phyloP scores from a whole-genome alignment of 1,140 invertebrate species.

The Doryteuthis pealeii region DNA sequence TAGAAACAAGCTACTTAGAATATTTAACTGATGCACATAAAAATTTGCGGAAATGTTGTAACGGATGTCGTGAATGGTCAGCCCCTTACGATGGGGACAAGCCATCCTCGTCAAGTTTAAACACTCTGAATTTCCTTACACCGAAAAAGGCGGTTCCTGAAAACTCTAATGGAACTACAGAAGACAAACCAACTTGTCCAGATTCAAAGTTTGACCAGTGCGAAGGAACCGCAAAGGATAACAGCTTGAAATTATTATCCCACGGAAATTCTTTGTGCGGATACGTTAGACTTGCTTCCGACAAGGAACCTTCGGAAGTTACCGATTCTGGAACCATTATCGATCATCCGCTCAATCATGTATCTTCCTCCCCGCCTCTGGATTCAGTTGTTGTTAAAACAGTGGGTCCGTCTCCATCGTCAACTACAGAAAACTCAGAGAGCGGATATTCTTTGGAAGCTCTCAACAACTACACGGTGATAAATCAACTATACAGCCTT shows the following conservation, averaged over 20 bases:
- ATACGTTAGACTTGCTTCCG: not conserved
- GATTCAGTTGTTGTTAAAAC: not conserved
- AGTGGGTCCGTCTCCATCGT: not conserved
- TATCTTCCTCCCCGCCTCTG: not conserved
- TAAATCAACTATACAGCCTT: not conserved
- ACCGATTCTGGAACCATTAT: not conserved
- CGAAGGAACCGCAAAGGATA: not conserved
- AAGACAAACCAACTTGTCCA: not conserved
- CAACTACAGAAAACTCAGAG: not conserved
- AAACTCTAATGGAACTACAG: not conserved
- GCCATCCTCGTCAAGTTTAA: slow-evolving; percentile 56
- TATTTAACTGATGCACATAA: slow-evolving; percentile 76
- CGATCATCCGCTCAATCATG: not conserved
- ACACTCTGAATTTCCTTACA: not conserved
- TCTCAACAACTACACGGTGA: not conserved
- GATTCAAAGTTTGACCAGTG: not conserved
- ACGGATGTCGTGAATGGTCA: slow-evolving; percentile 77
- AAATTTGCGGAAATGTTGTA: slow-evolving; percentile 72
- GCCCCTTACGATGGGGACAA: slow-evolving; percentile 73
- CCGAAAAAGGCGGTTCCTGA: not conserved
- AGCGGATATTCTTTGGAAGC: not conserved
- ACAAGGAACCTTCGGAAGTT: not conserved
- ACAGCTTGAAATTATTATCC: slow-evolving; percentile 14
- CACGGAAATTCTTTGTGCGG: slow-evolving; percentile 8
- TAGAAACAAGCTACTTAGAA: slow-evolving; percentile 57